These are phyloP conservation scores for Crotalus tigris DNA, from an alignment of 2,113 vertebrate species.

Conservation along the genomic window DNA sequence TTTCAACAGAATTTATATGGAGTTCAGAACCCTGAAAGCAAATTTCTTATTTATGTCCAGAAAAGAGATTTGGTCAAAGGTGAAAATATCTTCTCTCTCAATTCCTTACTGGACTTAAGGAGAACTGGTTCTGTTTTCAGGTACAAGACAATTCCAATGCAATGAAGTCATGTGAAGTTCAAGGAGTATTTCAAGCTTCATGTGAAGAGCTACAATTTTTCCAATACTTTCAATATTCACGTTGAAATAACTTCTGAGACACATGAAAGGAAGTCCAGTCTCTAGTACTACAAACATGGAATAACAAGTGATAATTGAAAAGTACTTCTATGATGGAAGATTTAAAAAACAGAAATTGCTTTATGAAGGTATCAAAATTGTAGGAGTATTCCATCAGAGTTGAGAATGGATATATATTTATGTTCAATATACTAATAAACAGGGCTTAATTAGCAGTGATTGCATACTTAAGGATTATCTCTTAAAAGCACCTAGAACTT, in stretches of 20 bases:
- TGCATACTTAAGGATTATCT: neutral
- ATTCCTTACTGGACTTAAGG: too few relatives aligned
- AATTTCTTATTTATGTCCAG: neutral
- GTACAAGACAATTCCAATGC: neutral
- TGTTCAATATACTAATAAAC: neutral
- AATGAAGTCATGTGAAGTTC: too few relatives aligned
- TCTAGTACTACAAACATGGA: neutral
- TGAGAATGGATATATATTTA: neutral
- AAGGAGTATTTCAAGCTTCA: slow-evolving; percentile 66
- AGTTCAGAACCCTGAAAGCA: neutral
- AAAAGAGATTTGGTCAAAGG: neutral
- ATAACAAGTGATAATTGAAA: neutral
- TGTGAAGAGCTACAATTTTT: slow-evolving; percentile 64
- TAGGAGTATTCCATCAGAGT: neutral
- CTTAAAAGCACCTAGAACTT: neutral
- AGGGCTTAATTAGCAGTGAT: neutral
- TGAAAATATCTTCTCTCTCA: neutral
- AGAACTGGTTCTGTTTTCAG: neutral
- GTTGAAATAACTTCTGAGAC: slow-evolving; percentile 73
- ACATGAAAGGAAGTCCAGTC: slow-evolving; percentile 59
- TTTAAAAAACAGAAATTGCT: neutral
- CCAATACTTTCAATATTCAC: slow-evolving; percentile 59
- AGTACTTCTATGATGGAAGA: neutral
- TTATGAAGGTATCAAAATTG: neutral
- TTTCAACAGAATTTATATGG: neutral